A percentile compares a stretch with the other conserved stretches of the same genome.
Evolutionary conservation across 2,888 invertebrate genomes (phyloP).

Genomic region (Opisthograptis luteolata): DNA sequence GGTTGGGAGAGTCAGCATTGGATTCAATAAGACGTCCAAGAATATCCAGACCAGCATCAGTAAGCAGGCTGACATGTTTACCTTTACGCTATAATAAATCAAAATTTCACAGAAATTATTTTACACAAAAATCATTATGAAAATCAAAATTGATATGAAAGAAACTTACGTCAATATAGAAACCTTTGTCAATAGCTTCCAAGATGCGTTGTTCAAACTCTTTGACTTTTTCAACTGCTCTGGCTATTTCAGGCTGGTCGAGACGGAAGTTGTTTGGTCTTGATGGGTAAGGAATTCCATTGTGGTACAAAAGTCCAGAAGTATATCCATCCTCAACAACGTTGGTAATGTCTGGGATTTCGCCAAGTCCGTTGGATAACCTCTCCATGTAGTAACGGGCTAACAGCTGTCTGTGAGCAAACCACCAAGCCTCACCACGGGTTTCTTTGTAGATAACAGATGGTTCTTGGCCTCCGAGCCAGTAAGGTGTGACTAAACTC

Average conservation of each 20-base stretch:
- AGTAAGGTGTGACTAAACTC: constrained; percentile 86
- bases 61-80: constrained; percentile 81
- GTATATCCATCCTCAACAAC: constrained; percentile 85
- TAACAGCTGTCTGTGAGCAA: constrained; percentile 86
- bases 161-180: constrained; percentile 65
- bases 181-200: constrained; percentile 85
- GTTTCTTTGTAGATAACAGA: constrained; percentile 56
- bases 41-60: constrained; percentile 85
- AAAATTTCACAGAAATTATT: too few species aligned
- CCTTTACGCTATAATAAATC: constrained; percentile 75
- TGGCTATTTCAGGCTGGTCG: constrained; percentile 68
- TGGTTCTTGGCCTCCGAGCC: constrained; percentile 84
- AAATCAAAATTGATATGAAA: too few species aligned
- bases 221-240: constrained; percentile 70
- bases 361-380: constrained; percentile 87
- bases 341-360: constrained; percentile 82
- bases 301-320: constrained; percentile 85
- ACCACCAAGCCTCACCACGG: constrained; percentile 39
- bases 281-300: constrained; percentile 86
- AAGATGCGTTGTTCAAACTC: constrained; percentile 83
- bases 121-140: too few species aligned
- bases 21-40: constrained; percentile 87
- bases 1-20: constrained; percentile 85
- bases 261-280: constrained; percentile 84
- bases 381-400: constrained; percentile 91